Percentiles rank a stretch among this genome's conserved stretches.
Evolutionary conservation across 2,113 vertebrate species (phyloP).

Genomic region (Dasypus novemcinctus): DNA sequence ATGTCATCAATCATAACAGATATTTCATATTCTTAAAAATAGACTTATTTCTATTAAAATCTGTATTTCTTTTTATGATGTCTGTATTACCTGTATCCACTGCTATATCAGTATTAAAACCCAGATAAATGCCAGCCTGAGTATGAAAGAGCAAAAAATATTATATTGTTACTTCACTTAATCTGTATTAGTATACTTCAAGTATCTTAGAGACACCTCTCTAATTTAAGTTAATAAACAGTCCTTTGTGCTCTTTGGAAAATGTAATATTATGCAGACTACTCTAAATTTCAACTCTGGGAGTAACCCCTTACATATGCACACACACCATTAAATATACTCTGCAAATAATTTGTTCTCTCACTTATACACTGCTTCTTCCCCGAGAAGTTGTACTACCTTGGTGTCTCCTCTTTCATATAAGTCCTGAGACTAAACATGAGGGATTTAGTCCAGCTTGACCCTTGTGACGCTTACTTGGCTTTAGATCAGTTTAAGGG

Average conservation of each 20-base stretch:
- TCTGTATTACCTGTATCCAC: neutral
- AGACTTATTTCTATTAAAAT: neutral
- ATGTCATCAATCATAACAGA: neutral
- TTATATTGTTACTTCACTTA: slow-evolving; percentile 53
- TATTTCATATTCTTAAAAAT: neutral
- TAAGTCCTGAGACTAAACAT: neutral
- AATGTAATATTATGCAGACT: slow-evolving; percentile 45
- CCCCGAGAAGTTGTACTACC: neutral
- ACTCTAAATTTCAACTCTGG: neutral
- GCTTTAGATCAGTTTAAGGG: neutral
- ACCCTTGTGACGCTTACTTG: neutral
- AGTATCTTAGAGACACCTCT: slow-evolving; percentile 57
- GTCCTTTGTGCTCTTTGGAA: slow-evolving; percentile 53
- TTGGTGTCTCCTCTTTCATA: neutral
- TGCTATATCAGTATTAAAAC: neutral
- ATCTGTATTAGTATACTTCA: slow-evolving; percentile 65
- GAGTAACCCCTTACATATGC: neutral
- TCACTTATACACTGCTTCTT: neutral
- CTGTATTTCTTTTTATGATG: neutral
- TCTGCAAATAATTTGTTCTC: neutral
- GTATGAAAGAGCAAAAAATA: slow-evolving; percentile 44
- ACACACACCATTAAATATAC: neutral
- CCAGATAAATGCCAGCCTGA: slow-evolving; percentile 43
- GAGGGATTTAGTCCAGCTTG: neutral
- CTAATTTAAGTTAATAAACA: slow-evolving; percentile 58